Evolutionary conservation across 2,113 vertebrate genomes (phyloP), one percentile per base, ranked within the genome.

Genomic region (Amia ocellicauda): DNA sequence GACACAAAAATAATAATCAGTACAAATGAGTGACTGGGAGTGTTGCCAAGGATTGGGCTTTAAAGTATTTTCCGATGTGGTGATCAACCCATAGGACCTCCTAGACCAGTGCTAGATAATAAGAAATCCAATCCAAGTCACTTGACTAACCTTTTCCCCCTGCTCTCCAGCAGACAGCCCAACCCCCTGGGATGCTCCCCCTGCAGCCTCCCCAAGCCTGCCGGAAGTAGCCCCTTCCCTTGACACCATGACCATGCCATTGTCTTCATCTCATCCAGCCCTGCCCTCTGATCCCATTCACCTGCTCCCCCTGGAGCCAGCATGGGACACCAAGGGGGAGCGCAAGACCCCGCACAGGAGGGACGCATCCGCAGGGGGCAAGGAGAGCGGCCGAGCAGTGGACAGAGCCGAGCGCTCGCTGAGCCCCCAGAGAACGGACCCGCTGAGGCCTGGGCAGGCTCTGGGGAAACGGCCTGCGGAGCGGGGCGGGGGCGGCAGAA

Each of bases 141-240:
- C n/a, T 61, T 41, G 45, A 58, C 66, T 69, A 62, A 60, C 61
- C 16, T 45, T 69, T 69, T 72, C 55, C 73, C 69, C 73, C 75
- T 74, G 67, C 66, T 41, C 69, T 81, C 69, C 74, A 58, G 77
- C 91, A 97, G 97, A 98, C 93, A 94, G 92, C 83, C 85, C 92
- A 90, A 67, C 78, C 92, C 71, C 93, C 92, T 91, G 96, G 95
- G 95, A 94, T 76, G 69, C 88, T 91, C 88, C 89, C 87, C 86
- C 93, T 92, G 85, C 95, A 93, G 82, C 93, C 94, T 86, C 93
- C 93, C 87, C 97, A 94, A 89, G 91, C 78, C 88, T 96, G 94
- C 90, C 91, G 92, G 94, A 98, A 98, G 89, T 98, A 96, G 93
- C 90, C 80, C 83, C 88, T 82, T 84, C 88, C 80, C 87, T 85